Base-by-base conservation (phyloP, 2,797 vertebrate genomes). In the Scolopax bukidnonensis region DNA sequence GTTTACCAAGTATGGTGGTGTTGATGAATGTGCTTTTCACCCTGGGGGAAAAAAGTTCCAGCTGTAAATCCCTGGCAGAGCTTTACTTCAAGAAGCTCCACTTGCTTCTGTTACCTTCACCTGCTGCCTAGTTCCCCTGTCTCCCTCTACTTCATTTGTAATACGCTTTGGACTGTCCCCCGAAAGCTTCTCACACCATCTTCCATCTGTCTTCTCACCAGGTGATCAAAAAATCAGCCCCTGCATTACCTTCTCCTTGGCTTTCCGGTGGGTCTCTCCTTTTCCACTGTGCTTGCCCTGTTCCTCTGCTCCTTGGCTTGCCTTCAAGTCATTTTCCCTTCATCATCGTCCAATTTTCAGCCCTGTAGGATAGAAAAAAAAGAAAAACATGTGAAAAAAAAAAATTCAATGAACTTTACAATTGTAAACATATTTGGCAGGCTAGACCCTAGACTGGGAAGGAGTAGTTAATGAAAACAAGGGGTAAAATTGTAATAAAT, bases 271-370 rank as follows among this genome's bases (percentile, higher is more conserved):
- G 25, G 38, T 68, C 43, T 83, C 60, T 88, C 61, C 40, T 82
- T 54, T 63, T 45, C 60, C 27, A 36, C 25, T 16, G 19, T 3
- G 6, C 30, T 69, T 77, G 50, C 32, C 48, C 30, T 77, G 27
- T 56, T 88, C 56, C 51, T 81, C 69, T 7, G 9, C 19, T 91
- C 53, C 43, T 61, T 54, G 57, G 50, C 76, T 93, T 78, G 38
- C 80, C 65, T 90, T 91, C 87, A 81, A 78, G 57, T n/a, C 20
- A 69, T 88, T 95, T 91, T 75, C 38, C 64, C 30, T 86, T 84
- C 33, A 85, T 88, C 60, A 33, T 38, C 20, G 2, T 71, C 32
- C 85, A 84, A 83, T 83, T 93, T 74, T 84, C 38, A 75, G 25
- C 47, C 32, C 50, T 41, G 28, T 50, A 57, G 12, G 32, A 84